A percentile compares a stretch with the other conserved stretches of the same genome.
Conservation (phyloP, 2,797 vertebrate genomes). For the Fratercula arctica region DNA sequence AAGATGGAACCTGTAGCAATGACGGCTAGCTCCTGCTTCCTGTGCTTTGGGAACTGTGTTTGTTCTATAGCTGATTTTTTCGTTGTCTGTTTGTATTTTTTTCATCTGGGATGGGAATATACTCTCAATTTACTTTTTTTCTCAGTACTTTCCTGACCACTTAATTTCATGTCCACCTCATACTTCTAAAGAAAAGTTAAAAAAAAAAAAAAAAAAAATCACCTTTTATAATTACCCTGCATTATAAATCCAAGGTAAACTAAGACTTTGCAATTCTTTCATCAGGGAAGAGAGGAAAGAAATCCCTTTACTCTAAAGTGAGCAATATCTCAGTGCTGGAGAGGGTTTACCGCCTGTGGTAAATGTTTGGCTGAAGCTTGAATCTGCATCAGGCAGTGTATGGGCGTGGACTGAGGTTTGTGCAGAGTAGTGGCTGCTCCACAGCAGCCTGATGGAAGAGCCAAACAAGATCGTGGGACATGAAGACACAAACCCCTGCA, state of each 20-base stretch:
- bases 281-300: neutral
- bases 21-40: neutral
- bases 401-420: neutral
- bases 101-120: neutral
- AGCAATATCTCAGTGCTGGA: neutral
- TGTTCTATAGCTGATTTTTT: neutral
- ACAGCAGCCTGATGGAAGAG: neutral
- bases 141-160: neutral
- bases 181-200: neutral
- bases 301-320: neutral
- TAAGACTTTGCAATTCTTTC: neutral
- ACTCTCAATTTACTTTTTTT: neutral
- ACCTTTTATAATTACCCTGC: neutral
- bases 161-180: neutral
- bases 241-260: neutral
- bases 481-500: neutral
- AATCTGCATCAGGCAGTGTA: neutral
- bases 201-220: neutral
- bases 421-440: neutral
- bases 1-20: neutral
- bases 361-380: neutral
- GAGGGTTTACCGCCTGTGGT: neutral
- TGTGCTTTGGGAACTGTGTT: neutral
- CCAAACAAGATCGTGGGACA: neutral
- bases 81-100: neutral